Evolutionary conservation across 2,888 invertebrate genomes (phyloP), one percentile per base, ranked within the genome.

Genomic region (Trachelus iudaicus): DNA sequence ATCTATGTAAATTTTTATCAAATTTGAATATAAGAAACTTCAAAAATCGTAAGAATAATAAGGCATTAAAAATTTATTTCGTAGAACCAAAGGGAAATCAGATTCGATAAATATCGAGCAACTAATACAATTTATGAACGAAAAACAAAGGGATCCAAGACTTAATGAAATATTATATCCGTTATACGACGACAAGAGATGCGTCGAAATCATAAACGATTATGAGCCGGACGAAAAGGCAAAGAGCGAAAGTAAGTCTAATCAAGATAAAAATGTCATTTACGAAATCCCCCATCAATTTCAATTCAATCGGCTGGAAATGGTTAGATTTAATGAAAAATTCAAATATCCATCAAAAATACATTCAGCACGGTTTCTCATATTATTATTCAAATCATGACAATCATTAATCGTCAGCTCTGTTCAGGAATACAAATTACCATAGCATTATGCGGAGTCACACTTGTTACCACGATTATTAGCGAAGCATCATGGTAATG

Each of bases 101-200:
- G 92, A 93, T 34, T 91, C 92, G 79, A 92, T 94, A 80, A 92
- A 88, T 80, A 87, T 93, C 69, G 88, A 90, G 15, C 93, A 93
- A 85, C 88, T 94, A 77, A 92, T 94, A 69, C 92, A 92, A 76
- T 94, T 94, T 86, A 92, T 94, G 88, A 94, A 94, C 86, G 94
- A 94, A 90, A 94, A 94, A 86, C 95, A 95, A 87, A 91, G 95
- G 79, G 95, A 95, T 90, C 95, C 95, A 1, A 91, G 94, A 73
- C 91, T 95, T 35, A 95, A 95, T 88, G 95, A 95, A 91, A 95
- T 95, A 85, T 92, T 95, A 69, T 95, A 94, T 88, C 95, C 95
- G 1, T 93, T 94, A 81, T 95, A 94, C 87, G 93, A 94, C 84
- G 93, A 93, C 73, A 93, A 93, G 81, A 91, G 95, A 81, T 94